phyloP scores from a whole-genome alignment of 2,888 invertebrate genomes.

The Brenthis daphne region DNA sequence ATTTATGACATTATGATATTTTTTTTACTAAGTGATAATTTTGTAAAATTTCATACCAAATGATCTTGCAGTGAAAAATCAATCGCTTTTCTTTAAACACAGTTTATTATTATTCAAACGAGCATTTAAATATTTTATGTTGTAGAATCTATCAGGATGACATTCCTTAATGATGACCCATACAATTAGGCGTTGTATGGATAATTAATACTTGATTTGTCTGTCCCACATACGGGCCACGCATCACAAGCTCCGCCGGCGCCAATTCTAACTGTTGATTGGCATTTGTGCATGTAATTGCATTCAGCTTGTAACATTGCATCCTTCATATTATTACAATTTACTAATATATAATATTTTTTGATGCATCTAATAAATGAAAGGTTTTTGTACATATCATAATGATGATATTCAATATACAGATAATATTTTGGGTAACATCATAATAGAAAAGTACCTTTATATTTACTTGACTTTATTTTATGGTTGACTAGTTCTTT shows the following conservation, averaged over 20 bases:
- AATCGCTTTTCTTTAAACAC: too few relatives aligned
- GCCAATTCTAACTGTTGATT: constrained; percentile 76
- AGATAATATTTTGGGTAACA: neutral
- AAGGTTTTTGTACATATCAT: neutral
- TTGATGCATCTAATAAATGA: neutral
- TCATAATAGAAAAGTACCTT: neutral
- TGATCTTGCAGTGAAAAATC: too few relatives aligned
- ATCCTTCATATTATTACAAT: constrained; percentile 25
- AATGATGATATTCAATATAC: neutral
- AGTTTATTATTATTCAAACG: too few relatives aligned
- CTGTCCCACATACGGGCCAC: constrained; percentile 74
- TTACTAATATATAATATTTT: neutral
- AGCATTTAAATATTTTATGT: too few relatives aligned
- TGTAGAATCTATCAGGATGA: constrained; percentile 16
- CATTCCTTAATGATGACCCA: constrained; percentile 45
- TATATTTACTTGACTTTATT: neutral
- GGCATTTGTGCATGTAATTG: constrained; percentile 62
- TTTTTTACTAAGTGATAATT: too few relatives aligned
- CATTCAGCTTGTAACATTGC: constrained; percentile 35
- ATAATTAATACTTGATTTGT: constrained; percentile 77
- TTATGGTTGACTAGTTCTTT: neutral
- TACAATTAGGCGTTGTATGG: constrained; percentile 63
- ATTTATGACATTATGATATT: too few relatives aligned
- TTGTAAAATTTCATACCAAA: too few relatives aligned
- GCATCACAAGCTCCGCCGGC: constrained; percentile 75